Conservation (phyloP, 2,888 invertebrate genomes). For the Taenaris catops region DNA sequence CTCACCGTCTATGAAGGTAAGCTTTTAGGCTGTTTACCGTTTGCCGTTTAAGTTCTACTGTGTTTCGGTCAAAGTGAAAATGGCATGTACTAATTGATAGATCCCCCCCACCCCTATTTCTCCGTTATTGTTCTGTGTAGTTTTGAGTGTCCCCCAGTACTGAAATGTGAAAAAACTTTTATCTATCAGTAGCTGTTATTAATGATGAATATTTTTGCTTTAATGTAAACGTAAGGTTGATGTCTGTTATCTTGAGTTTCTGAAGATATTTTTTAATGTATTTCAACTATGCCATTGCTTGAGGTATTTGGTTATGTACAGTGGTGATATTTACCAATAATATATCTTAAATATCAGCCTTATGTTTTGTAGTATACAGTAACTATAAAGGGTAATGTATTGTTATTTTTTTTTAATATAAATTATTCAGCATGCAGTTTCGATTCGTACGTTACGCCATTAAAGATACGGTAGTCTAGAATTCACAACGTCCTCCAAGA, state of each 20-base stretch:
- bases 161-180: background rate
- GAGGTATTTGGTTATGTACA: too few relatives aligned
- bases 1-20: constrained; percentile 92
- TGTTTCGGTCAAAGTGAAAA: constrained; percentile 10
- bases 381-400: constrained; percentile 6
- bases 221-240: constrained; percentile 11
- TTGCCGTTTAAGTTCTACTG: constrained; percentile 3
- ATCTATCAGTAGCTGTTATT: constrained; percentile 7
- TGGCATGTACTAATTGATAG: constrained; percentile 16
- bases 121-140: constrained; percentile 1
- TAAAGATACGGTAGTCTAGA: constrained; percentile 18
- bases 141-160: background rate
- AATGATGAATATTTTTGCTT: constrained; percentile 7
- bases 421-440: constrained; percentile 15
- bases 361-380: constrained; percentile 7
- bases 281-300: too few relatives aligned
- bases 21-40: constrained; percentile 17
- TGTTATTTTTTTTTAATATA: constrained; percentile 1
- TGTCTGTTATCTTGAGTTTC: background rate
- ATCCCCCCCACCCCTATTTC: constrained; percentile 2
- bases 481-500: constrained; percentile 5
- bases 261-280: too few relatives aligned
- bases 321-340: too few relatives aligned
- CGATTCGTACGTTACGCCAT: constrained; percentile 5
- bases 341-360: constrained; percentile 4